phyloP scores from a whole-genome alignment of 2,888 invertebrate genomes.

The Epinotia nisella region DNA sequence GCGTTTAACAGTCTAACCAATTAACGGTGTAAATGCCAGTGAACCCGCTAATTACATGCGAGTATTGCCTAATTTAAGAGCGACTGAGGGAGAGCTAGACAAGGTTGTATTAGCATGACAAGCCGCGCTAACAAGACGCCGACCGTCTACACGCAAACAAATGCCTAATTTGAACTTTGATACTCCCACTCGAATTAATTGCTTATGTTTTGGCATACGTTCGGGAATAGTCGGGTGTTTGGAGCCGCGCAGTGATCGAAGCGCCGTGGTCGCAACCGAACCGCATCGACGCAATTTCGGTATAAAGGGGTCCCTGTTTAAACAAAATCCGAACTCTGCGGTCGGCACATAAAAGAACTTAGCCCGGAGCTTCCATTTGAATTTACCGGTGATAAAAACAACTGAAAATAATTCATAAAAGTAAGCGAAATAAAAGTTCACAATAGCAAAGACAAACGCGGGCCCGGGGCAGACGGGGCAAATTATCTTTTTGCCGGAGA shows the following conservation, averaged over 20 bases:
- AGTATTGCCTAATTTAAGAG: conserved; percentile 46
- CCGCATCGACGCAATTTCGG: conserved; percentile 34
- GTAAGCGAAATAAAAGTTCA: conserved; percentile 79
- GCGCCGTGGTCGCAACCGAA: conserved; percentile 29
- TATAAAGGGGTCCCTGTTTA: conserved; percentile 41
- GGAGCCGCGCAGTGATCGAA: conserved; percentile 26
- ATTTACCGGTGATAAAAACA: conserved; percentile 77
- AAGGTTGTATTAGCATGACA: conserved; percentile 68
- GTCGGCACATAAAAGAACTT: conserved; percentile 54
- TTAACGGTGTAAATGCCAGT: conserved; percentile 55
- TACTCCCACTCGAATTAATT: conserved; percentile 41
- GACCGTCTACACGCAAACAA: conserved; percentile 55
- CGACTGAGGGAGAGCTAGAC: conserved; percentile 50
- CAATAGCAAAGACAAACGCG: conserved; percentile 82
- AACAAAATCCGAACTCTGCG: conserved; percentile 50
- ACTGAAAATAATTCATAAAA: conserved; percentile 82
- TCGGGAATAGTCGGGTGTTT: conserved; percentile 5
- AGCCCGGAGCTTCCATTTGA: conserved; percentile 64
- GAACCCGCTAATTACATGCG: conserved; percentile 56
- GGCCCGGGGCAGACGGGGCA: conserved; percentile 68
- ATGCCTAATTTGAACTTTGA: conserved; percentile 59
- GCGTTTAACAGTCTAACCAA: conserved; percentile 52
- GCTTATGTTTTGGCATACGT: conserved; percentile 28
- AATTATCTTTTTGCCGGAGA: conserved; percentile 78
- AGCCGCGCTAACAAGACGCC: conserved; percentile 63